Percentiles rank a stretch among this genome's conserved stretches.
phyloP scores from a whole-genome alignment of 2,797 vertebrate genomes.

The Pyrocephalus nanus region DNA sequence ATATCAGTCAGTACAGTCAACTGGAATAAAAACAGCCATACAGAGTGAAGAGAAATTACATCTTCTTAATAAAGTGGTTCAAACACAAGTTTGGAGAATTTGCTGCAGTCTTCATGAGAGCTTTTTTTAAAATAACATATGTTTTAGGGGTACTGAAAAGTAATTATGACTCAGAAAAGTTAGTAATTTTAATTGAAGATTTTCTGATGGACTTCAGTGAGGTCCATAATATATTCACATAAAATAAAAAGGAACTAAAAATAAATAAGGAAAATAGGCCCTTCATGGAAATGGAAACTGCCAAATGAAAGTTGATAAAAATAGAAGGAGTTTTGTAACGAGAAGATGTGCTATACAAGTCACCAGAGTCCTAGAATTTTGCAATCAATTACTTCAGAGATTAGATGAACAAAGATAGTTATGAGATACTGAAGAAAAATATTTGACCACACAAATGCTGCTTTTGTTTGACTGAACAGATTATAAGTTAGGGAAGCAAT shows the following conservation, averaged over 20 bases:
- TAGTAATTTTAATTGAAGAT: background rate
- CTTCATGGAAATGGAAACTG: background rate
- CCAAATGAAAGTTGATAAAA: background rate
- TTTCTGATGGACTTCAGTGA: background rate
- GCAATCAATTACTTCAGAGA: background rate
- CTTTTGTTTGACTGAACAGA: background rate
- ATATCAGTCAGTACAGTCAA: background rate
- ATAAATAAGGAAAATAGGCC: background rate
- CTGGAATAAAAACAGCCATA: background rate
- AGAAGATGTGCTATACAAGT: background rate
- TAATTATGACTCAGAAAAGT: background rate
- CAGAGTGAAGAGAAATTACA: background rate
- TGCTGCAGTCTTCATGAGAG: background rate
- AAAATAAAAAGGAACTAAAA: background rate
- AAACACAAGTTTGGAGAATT: background rate
- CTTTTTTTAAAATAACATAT: background rate
- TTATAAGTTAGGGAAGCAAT: background rate
- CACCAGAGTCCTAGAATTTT: background rate
- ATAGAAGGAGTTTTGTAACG: background rate
- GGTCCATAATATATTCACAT: background rate
- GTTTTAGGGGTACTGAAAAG: background rate
- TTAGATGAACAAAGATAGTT: background rate
- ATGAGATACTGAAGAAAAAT: background rate
- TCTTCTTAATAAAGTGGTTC: background rate
- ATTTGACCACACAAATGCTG: background rate